Conservation (phyloP, 2,888 invertebrate species). For the Tenthredo amoena region DNA sequence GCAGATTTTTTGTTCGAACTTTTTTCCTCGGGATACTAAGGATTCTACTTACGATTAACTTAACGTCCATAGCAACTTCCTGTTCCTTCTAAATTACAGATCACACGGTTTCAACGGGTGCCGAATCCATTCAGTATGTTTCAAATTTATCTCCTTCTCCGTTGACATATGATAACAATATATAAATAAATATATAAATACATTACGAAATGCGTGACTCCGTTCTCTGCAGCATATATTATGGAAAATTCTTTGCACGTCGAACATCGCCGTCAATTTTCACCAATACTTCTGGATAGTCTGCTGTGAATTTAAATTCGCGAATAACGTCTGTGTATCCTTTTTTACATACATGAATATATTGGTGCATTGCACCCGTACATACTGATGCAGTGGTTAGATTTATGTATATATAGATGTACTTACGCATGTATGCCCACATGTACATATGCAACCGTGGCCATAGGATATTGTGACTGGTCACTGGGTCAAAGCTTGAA, state of each 20-base stretch:
- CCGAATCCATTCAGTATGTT: background rate
- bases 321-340: background rate
- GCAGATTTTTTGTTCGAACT: background rate
- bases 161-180: too few relatives aligned
- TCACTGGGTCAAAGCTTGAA: constrained; percentile 47
- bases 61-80: background rate
- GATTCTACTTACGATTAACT: too few relatives aligned
- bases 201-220: background rate
- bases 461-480: constrained; percentile 44
- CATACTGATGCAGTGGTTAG: too few relatives aligned
- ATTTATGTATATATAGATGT: background rate
- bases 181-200: too few relatives aligned
- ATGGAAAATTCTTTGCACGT: constrained; percentile 13
- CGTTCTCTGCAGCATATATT: background rate
- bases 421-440: background rate
- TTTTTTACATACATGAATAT: constrained; percentile 16
- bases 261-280: background rate
- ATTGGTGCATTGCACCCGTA: background rate
- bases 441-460: constrained; percentile 14
- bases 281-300: background rate
- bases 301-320: background rate
- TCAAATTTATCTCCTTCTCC: background rate
- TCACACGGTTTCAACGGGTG: background rate
- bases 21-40: background rate
- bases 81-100: background rate